Conservation (phyloP, 1,140 invertebrate species). For the Trachelipus rathkii region DNA sequence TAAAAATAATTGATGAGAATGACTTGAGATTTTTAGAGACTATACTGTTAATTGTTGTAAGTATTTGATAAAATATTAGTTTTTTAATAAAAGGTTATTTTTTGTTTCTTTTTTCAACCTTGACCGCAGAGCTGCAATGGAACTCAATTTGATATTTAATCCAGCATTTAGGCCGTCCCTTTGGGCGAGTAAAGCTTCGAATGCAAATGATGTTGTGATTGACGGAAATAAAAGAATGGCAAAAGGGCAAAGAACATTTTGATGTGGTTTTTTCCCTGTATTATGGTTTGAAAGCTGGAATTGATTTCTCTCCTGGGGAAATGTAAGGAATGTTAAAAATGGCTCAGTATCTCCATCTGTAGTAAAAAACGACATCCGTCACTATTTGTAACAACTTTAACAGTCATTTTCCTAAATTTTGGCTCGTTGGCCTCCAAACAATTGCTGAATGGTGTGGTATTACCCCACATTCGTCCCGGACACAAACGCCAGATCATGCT, state of each 20-base stretch:
- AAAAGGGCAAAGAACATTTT: conserved; percentile 42
- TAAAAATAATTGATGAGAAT: too few relatives aligned
- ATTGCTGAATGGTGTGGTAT: conserved; percentile 36
- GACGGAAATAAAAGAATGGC: conserved; percentile 38
- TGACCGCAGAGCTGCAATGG: conserved; percentile 36
- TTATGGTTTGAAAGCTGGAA: conserved; percentile 45
- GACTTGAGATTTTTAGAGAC: too few relatives aligned
- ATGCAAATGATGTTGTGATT: conserved; percentile 45
- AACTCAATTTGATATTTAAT: conserved; percentile 44
- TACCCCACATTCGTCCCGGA: conserved; percentile 5
- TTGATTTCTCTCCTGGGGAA: conserved; percentile 39
- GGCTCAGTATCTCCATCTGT: conserved; percentile 44
- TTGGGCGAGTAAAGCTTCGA: conserved; percentile 41
- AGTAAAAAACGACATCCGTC: conserved; percentile 39
- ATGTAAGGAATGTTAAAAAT: conserved; percentile 38
- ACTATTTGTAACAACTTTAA: conserved; percentile 38
- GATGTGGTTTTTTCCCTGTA: conserved; percentile 41
- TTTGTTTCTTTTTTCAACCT: conserved; percentile 30
- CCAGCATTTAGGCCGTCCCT: conserved; percentile 41
- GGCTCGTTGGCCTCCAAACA: conserved; percentile 42
- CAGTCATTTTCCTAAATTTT: conserved; percentile 38
- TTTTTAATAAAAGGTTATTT: too few relatives aligned
- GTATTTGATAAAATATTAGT: too few relatives aligned
- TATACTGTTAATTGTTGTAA: too few relatives aligned
- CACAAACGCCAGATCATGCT: background rate